Evolutionary conservation across 2,888 invertebrate genomes (phyloP).

Genomic region (Lapara coniferarum): DNA sequence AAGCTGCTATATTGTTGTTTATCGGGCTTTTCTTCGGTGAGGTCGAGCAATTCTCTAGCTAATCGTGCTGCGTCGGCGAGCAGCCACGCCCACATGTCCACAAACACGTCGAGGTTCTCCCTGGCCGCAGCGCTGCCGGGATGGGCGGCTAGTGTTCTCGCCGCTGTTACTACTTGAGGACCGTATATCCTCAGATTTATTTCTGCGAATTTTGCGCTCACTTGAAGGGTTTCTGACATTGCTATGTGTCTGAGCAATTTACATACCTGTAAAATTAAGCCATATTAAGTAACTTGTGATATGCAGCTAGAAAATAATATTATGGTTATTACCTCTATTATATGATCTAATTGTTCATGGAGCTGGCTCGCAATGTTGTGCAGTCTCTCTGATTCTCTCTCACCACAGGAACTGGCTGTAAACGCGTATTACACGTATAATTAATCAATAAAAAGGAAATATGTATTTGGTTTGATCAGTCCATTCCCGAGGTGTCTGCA

Average conservation of each 20-base stretch:
- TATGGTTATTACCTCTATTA: conserved; percentile 91
- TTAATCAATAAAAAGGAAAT: too few relatives aligned
- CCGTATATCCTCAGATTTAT: conserved; percentile 97
- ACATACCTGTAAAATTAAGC: conserved; percentile 87
- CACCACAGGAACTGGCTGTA: conserved; percentile 84
- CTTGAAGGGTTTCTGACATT: conserved; percentile 96
- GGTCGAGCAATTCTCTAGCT: conserved; percentile 94
- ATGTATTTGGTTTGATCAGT: too few relatives aligned
- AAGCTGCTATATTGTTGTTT: conserved; percentile 92
- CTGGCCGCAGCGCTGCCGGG: conserved; percentile 97
- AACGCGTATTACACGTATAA: not conserved
- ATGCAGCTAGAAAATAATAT: not conserved
- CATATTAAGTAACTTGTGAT: not conserved
- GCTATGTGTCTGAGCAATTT: conserved; percentile 98
- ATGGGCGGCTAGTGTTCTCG: conserved; percentile 95
- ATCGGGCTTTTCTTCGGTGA: conserved; percentile 84
- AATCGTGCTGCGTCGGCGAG: conserved; percentile 95
- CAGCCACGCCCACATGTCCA: conserved; percentile 97
- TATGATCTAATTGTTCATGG: conserved; percentile 98
- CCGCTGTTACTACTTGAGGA: conserved; percentile 96
- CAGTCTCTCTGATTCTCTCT: conserved; percentile 90
- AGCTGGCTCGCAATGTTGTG: conserved; percentile 97
- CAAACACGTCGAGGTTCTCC: conserved; percentile 97
- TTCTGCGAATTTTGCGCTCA: conserved; percentile 97
- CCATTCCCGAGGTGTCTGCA: too few relatives aligned